A percentile compares a stretch with the other conserved stretches of the same genome.
These are phyloP conservation scores for Gymnosoma rotundatum DNA, from an alignment of 2,888 invertebrate species.

Conservation along the genomic window DNA sequence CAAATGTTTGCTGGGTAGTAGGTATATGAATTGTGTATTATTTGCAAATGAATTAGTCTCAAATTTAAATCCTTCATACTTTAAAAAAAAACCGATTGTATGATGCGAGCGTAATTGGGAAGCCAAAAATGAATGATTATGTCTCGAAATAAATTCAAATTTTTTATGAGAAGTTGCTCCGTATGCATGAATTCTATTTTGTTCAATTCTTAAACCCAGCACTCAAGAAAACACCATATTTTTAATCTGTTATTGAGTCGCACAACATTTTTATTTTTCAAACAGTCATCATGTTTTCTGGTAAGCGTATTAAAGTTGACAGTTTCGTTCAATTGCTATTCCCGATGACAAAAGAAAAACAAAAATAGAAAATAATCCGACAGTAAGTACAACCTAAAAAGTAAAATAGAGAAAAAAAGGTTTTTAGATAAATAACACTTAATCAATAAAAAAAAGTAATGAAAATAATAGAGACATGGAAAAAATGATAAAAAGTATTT, in stretches of 20 bases:
- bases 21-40: too few relatives aligned
- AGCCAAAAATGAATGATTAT: too few relatives aligned
- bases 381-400: conserved; percentile 22
- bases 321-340: conserved; percentile 45
- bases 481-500: background rate
- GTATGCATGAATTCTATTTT: too few relatives aligned
- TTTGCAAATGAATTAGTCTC: too few relatives aligned
- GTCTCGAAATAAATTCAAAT: too few relatives aligned
- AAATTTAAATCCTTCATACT: too few relatives aligned
- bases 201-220: too few relatives aligned
- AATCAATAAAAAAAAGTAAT: background rate
- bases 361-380: conserved; percentile 28
- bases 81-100: too few relatives aligned
- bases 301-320: conserved; percentile 62
- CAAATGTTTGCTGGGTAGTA: too few relatives aligned
- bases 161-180: too few relatives aligned
- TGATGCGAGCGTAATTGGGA: too few relatives aligned
- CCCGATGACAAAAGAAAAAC: background rate
- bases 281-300: conserved; percentile 39
- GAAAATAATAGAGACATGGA: background rate
- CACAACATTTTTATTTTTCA: background rate
- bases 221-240: background rate
- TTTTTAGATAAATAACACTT: background rate
- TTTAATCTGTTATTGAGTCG: background rate
- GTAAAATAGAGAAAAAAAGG: background rate